Evolutionary conservation across 1,140 invertebrate genomes (phyloP).

Genomic region (Drosophila trapezifrons): DNA sequence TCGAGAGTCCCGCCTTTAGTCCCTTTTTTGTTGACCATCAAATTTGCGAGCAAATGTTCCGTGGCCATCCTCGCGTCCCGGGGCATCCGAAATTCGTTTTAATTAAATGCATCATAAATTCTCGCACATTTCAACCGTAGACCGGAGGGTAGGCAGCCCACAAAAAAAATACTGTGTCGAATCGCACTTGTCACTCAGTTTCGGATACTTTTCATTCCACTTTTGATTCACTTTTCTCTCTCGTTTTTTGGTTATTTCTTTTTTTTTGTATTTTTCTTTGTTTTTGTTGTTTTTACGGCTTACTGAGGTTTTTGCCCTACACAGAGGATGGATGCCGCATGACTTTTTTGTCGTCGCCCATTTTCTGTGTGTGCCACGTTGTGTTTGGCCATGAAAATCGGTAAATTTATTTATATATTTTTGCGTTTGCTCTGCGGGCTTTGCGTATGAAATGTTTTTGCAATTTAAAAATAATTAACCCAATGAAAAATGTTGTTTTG

Average conservation of each 20-base stretch:
- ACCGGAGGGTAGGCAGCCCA: constrained; percentile 3
- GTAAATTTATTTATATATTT: constrained; percentile 67
- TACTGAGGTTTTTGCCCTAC: constrained; percentile 45
- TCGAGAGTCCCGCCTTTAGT: constrained; percentile 19
- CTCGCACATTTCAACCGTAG: constrained; percentile 41
- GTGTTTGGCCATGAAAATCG: constrained; percentile 73
- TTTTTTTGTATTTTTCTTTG: constrained; percentile 3
- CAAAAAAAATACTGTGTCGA: constrained; percentile 33
- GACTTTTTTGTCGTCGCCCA: constrained; percentile 43
- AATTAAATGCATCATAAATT: constrained; percentile 65
- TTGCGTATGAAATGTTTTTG: constrained; percentile 47
- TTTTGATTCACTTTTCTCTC: constrained; percentile 51
- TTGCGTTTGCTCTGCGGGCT: constrained; percentile 43
- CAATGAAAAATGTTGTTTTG: constrained; percentile 36
- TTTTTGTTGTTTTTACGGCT: constrained; percentile 14
- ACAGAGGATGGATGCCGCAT: constrained; percentile 13
- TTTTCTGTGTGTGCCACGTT: constrained; percentile 31
- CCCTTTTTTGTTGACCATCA: constrained; percentile 39
- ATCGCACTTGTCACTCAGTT: constrained; percentile 51
- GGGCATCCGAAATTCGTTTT: constrained; percentile 36
- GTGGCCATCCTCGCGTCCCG: neutral
- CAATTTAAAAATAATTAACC: constrained; percentile 63
- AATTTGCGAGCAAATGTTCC: constrained; percentile 34
- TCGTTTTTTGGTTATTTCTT: constrained; percentile 18
- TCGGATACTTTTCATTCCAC: constrained; percentile 39